Base-by-base conservation (phyloP, 2,888 invertebrate genomes). In the Clostera curtula region DNA sequence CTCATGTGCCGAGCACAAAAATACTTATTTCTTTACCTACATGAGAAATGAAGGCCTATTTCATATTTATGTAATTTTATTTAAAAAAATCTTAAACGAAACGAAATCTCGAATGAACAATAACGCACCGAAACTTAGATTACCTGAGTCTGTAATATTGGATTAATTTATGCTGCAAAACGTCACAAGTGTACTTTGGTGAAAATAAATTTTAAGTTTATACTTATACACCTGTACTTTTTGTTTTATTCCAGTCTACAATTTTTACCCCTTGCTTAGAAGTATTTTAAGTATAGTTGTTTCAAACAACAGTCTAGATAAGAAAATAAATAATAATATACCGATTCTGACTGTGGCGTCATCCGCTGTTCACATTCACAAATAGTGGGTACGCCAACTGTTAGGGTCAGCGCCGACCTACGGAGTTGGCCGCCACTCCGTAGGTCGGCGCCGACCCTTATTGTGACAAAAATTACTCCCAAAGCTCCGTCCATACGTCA, bases 131-230 rank as follows among this genome's bases (percentile, higher is more conserved):
- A 34, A 47, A 25, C 25, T 43, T 40, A 43, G 25, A 34, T 34
- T 22, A 36, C 19, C 25, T 28, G 31, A 22, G 19, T 30, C 21
- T 25, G 34, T 22, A 25, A 25, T 18, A 41, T 27, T 36, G 36
- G 32, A 40, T 38, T 68, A 61, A 15, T 66, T 70, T 63, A 64
- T 65, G 56, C 57, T 59, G 55, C 61, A 58, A 67, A 74, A 66
- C 64, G 79, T 79, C 80, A 82, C 79, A 79, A 79, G 66, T 75
- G 61, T 79, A 76, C 71, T 70, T 74, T 72, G 77, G 76, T 83
- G 82, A 80, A 82, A 82, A 83, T 83, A 83, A 76, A 80, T 71
- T 63, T 67, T 75, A 76, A 73, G 76, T 79, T 80, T 80, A 79
- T 69, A 66, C 74, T 69, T 80, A 80, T 74, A 80, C 76, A 79